Evolutionary conservation across 37 sponge, comb jelly and placozoan genomes (phyloP), one percentile per base, ranked within the genome.

Genomic region (Mnemiopsis leidyi): DNA sequence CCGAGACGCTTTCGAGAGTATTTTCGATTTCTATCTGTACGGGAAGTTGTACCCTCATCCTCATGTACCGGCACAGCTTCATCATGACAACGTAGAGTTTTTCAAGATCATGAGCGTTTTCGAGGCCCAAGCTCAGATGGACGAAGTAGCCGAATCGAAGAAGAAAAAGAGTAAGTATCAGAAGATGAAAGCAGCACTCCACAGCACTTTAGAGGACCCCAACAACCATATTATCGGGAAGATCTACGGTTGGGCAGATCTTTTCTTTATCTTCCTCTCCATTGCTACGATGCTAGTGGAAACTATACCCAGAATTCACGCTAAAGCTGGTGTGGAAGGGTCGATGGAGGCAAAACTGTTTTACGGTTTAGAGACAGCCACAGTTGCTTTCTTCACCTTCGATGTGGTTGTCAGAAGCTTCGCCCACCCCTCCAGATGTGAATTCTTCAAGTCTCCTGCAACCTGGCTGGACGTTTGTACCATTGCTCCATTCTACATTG

Each of bases 21-120:
- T 69, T 25, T 69, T 69, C n/a, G 73, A 69, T 69, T 69, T 69
- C 73, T 69, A 69, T 25, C 73, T 69, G 73, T 69, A 69, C 29
- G 73, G 73, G 24, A 69, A 69, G 73, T 20, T 69, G n/a, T 69
- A 69, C 73, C 73, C 73, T 23, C 73, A 69, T 25, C 73, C 73
- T 21, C 7, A 69, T 25, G 73, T 69, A 3, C 73, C 73, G 2
- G 24, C 73, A 1, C 73, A 1, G n/a, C 73, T 69, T 21, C 73
- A 69, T 25, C 24, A 69, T 25, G 73, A 69, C 73, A 69, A 69
- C 73, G 73, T 69, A 3, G 29, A 69, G 73, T 69, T 69, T 25
- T 69, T 69, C 29, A 69, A 69, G 73, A 69, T 69, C 73, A 69
- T 69, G 73, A 69, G 28, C 28, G 73, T 69, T 16, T 69, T 69